Base-by-base conservation (phyloP, 1,140 invertebrate species). In the Venustaconcha ellipsiformis region DNA sequence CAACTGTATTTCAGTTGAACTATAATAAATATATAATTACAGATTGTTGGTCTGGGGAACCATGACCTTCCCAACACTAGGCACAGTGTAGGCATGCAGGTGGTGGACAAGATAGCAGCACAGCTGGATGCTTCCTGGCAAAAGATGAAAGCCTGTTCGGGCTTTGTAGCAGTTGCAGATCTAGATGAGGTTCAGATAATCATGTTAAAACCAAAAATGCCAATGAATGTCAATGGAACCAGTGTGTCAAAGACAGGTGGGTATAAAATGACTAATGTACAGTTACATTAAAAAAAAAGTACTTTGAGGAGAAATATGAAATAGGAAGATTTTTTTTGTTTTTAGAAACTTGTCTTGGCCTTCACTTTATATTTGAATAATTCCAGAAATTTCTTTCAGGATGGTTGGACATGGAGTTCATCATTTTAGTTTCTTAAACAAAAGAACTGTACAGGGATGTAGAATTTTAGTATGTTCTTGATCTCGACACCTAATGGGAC, bases 1-100 rank as follows among this genome's bases (percentile, higher is more conserved):
- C 37, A 1, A 6, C 37, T 37, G 37, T 37, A 37, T 37, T 37
- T 37, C 8, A 37, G 0, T 37, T 37, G 37, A 37, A 37, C 2
- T 37, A 23, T 23, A 23, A 23, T 23, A 0, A 37, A 37, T 37
- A 4, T 37, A 37, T 37, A 6, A 26, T 72, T 67, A 60, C 67
- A 82, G 81, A 77, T 82, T 37, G 81, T 78, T 56, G 81, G 81
- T 18, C 72, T 82, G 8, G 81, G 81, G 17, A 82, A 82, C 72
- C 67, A 76, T 77, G 74, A 78, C 55, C 30, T n/a, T 1, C 70
- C 70, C n/a, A 55, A 37, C 1, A 80, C 81, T 2, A 55, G 81
- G 56, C 81, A 82, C 72, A 82, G 72, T 70, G 74, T 82, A 23
- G 81, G 81, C 2, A 82, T 82, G 81, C 60, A 67, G 65, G 57